Conservation (phyloP, 1,140 invertebrate genomes). For the Orchestia grillus region DNA sequence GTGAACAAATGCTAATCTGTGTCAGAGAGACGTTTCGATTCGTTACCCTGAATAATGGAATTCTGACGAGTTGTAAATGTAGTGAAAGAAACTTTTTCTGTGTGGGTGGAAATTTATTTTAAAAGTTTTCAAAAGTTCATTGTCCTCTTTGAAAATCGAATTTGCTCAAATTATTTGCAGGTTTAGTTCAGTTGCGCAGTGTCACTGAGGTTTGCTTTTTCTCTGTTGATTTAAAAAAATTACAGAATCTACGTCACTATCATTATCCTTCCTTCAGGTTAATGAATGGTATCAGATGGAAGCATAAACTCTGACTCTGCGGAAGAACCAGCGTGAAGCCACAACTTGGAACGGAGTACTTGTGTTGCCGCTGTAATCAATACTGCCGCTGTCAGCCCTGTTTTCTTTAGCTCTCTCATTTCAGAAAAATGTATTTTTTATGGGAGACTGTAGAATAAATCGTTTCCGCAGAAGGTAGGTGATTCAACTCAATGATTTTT, state of each 20-base stretch:
- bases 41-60: too few species aligned
- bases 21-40: too few species aligned
- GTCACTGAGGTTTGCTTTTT: not conserved
- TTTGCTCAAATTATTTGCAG: not conserved
- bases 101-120: not conserved
- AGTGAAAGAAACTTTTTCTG: too few species aligned
- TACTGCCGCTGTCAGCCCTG: not conserved
- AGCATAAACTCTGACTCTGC: not conserved
- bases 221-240: not conserved
- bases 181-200: not conserved
- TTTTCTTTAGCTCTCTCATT: not conserved
- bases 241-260: not conserved
- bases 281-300: not conserved
- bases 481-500: not conserved
- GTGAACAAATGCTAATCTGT: too few species aligned
- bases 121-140: not conserved
- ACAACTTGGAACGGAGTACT: not conserved
- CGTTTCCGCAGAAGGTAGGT: not conserved
- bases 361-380: slow-evolving; percentile 52
- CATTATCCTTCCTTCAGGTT: not conserved
- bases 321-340: not conserved
- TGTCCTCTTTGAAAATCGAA: not conserved
- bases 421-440: not conserved
- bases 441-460: not conserved
- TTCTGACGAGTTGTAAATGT: too few species aligned